A percentile compares a stretch with the other conserved stretches of the same genome.
phyloP scores from a whole-genome alignment of 2,113 vertebrate genomes.

The Gnathonemus echidnorhynchus region DNA sequence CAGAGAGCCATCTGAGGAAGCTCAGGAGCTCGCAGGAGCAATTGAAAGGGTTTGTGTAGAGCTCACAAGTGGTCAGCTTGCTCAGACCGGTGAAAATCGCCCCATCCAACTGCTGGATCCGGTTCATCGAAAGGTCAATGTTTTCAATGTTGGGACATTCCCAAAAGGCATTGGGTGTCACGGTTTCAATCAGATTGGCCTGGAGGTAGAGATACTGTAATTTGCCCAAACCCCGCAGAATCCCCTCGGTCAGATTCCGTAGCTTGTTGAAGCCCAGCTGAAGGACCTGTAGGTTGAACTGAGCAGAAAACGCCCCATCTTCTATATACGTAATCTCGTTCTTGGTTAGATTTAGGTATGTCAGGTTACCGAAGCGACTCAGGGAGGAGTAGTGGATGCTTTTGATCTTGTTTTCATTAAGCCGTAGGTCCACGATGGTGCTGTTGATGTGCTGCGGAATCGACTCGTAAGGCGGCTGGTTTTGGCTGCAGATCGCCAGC shows the following conservation, averaged over 20 bases:
- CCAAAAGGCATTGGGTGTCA: slow-evolving; percentile 90
- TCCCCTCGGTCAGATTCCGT: slow-evolving; percentile 90
- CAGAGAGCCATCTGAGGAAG: slow-evolving; percentile 87
- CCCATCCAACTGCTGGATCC: slow-evolving; percentile 86
- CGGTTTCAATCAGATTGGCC: slow-evolving; percentile 91
- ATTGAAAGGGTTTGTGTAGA: slow-evolving; percentile 96
- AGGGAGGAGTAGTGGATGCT: slow-evolving; percentile 87
- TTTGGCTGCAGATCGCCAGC: slow-evolving; percentile 98
- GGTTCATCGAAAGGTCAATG: slow-evolving; percentile 97
- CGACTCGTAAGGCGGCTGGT: slow-evolving; percentile 93
- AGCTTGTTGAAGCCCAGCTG: slow-evolving; percentile 82
- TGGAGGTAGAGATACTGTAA: slow-evolving; percentile 98
- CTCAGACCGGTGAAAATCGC: slow-evolving; percentile 75
- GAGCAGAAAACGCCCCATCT: slow-evolving; percentile 91
- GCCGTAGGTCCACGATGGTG: slow-evolving; percentile 91
- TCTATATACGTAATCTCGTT: slow-evolving; percentile 94
- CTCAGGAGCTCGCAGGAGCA: slow-evolving; percentile 91
- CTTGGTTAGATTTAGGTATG: slow-evolving; percentile 97
- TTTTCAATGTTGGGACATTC: slow-evolving; percentile 94
- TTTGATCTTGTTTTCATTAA: slow-evolving; percentile 96
- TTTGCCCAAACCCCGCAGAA: slow-evolving; percentile 86
- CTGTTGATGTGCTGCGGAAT: slow-evolving; percentile 95
- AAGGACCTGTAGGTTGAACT: slow-evolving; percentile 88
- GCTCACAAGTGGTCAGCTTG: slow-evolving; percentile 86
- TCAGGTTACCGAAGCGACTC: slow-evolving; percentile 94